These are phyloP conservation scores for Monopterus albus DNA, from an alignment of 2,113 vertebrate species.

Conservation along the genomic window DNA sequence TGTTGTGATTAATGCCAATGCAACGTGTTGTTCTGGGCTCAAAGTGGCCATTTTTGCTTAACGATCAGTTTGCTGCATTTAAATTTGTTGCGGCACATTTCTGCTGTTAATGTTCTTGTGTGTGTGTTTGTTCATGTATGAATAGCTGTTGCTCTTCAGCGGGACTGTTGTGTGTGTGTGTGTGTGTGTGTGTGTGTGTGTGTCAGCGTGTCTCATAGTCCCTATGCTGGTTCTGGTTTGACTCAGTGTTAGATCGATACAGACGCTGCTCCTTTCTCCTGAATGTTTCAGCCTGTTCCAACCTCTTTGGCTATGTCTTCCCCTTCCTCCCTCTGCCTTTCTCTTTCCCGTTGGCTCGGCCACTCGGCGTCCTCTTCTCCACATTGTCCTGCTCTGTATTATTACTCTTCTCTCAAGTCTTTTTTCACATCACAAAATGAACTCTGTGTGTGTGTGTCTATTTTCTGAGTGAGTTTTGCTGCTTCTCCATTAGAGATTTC, in stretches of 20 bases:
- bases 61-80: no score
- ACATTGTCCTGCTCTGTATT: conserved; percentile 54
- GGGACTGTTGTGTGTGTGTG: neutral
- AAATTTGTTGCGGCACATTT: neutral
- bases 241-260: conserved; percentile 65
- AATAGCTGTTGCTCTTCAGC: no score
- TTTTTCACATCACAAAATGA: conserved; percentile 41
- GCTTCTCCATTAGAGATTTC: conserved; percentile 41
- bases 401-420: conserved; percentile 34
- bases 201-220: conserved; percentile 43
- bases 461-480: conserved; percentile 7
- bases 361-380: conserved; percentile 38
- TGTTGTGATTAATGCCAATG: neutral
- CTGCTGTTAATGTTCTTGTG: neutral
- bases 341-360: conserved; percentile 38
- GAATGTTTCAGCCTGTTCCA: conserved; percentile 49
- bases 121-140: neutral
- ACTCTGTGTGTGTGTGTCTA: conserved; percentile 27
- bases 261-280: conserved; percentile 53
- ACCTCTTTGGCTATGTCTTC: conserved; percentile 17
- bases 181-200: conserved; percentile 8
- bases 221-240: conserved; percentile 46
- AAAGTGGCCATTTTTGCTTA: neutral
- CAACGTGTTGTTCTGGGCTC: neutral
- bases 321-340: conserved; percentile 22